phyloP scores from a whole-genome alignment of 2,888 invertebrate genomes.

The Marronus borbonicus region DNA sequence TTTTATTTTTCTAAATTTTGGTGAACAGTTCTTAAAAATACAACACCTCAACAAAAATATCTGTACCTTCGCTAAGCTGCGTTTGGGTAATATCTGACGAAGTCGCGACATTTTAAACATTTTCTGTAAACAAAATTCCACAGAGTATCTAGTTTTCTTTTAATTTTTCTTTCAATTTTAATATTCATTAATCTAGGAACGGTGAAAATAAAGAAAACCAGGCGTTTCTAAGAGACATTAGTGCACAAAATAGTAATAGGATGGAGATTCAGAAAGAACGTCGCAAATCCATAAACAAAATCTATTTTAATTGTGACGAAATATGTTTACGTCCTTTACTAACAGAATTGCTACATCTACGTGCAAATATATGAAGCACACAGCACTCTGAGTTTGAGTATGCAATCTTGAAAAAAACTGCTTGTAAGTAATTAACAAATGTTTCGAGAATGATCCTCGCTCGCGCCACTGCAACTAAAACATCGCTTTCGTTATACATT shows the following conservation, averaged over 20 bases:
- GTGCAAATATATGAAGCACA: too few relatives aligned
- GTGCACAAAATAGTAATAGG: constrained; percentile 37
- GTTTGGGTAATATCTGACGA: constrained; percentile 77
- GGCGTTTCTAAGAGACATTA: constrained; percentile 34
- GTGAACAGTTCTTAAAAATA: constrained; percentile 28
- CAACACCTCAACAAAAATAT: constrained; percentile 53
- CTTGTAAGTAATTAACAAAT: too few relatives aligned
- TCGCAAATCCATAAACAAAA: constrained; percentile 36
- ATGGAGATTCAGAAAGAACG: constrained; percentile 35
- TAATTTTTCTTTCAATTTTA: neutral
- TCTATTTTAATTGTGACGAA: constrained; percentile 5
- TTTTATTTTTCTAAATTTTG: neutral
- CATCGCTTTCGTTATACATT: too few relatives aligned
- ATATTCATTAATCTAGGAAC: neutral
- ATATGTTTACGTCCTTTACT: too few relatives aligned
- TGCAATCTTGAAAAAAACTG: too few relatives aligned
- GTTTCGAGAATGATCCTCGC: too few relatives aligned
- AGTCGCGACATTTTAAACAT: constrained; percentile 78
- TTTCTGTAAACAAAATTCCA: constrained; percentile 76
- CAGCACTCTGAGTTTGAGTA: too few relatives aligned
- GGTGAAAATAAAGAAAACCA: constrained; percentile 6
- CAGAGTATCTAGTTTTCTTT: constrained; percentile 63
- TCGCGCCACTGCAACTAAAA: too few relatives aligned
- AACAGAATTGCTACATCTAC: too few relatives aligned
- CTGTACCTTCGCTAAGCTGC: constrained; percentile 77